phyloP scores from a whole-genome alignment of 1,140 invertebrate species.

The Drosophila orosa region DNA sequence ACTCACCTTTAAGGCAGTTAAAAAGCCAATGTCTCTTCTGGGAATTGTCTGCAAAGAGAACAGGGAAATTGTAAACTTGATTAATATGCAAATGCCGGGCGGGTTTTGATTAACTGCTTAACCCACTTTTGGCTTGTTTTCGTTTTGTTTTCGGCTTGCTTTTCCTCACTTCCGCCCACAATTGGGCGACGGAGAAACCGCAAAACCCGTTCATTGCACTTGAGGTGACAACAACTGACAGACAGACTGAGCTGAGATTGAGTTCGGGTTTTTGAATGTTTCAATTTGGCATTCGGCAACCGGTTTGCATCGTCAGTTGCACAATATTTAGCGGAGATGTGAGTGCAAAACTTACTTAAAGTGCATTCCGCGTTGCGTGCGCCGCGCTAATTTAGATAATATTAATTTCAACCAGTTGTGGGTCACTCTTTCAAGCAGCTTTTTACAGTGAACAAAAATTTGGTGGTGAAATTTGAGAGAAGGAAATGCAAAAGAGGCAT shows the following conservation, averaged over 20 bases:
- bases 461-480: too few species aligned
- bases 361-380: constrained; percentile 23
- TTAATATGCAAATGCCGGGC: constrained; percentile 74
- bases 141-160: constrained; percentile 15
- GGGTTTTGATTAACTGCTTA: constrained; percentile 73
- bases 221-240: constrained; percentile 43
- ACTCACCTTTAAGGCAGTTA: constrained; percentile 35
- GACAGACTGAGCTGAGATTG: constrained; percentile 15
- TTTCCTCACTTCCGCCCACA: constrained; percentile 57
- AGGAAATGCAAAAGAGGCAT: too few species aligned
- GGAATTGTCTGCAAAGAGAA: constrained; percentile 58
- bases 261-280: constrained; percentile 18
- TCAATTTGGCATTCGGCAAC: constrained; percentile 37
- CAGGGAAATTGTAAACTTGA: constrained; percentile 62
- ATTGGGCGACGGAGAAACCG: constrained; percentile 34
- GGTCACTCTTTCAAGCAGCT: constrained; percentile 20
- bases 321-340: constrained; percentile 11
- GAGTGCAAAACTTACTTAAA: constrained; percentile 10
- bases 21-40: constrained; percentile 15
- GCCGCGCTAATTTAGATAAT: constrained; percentile 41
- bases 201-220: constrained; percentile 67
- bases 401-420: constrained; percentile 42
- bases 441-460: not conserved
- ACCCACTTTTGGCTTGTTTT: constrained; percentile 59
- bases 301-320: constrained; percentile 28